phyloP scores from a whole-genome alignment of 1,140 invertebrate genomes.

The Euglossa dilemma region DNA sequence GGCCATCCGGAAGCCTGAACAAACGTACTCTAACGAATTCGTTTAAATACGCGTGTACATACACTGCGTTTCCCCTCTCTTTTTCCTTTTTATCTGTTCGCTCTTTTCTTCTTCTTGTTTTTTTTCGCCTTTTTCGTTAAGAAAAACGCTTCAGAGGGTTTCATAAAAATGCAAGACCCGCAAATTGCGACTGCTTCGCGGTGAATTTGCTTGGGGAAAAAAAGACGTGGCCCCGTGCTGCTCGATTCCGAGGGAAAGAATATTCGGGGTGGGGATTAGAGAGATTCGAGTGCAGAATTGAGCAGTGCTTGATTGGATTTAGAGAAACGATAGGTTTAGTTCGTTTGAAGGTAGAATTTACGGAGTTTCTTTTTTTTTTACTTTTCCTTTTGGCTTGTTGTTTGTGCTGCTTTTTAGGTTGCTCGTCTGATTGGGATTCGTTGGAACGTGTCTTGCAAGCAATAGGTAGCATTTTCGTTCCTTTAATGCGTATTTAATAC shows the following conservation, averaged over 20 bases:
- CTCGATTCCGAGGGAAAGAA: not conserved
- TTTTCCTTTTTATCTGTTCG: no score
- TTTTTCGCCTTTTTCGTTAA: not conserved
- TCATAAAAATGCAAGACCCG: slow-evolving; percentile 1
- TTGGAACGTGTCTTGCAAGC: not conserved
- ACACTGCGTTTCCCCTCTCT: no score
- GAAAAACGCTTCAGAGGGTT: not conserved
- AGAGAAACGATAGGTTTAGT: not conserved
- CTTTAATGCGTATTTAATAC: no score
- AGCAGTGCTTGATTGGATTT: not conserved
- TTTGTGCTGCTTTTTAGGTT: not conserved
- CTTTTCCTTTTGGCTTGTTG: not conserved
- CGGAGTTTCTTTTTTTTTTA: not conserved
- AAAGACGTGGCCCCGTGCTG: not conserved
- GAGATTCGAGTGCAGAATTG: not conserved
- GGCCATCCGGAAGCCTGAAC: not conserved
- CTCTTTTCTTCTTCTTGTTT: not conserved
- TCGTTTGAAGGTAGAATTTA: not conserved
- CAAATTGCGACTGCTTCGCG: not conserved
- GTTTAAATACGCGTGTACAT: not conserved
- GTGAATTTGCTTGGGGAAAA: not conserved
- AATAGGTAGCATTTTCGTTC: not conserved
- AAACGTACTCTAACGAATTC: slow-evolving; percentile 7
- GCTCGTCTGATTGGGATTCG: not conserved
- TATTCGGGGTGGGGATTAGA: not conserved